Percentiles rank a stretch among this genome's conserved stretches.
phyloP scores from a whole-genome alignment of 2,888 invertebrate species.

The Ennomos quercinarius region DNA sequence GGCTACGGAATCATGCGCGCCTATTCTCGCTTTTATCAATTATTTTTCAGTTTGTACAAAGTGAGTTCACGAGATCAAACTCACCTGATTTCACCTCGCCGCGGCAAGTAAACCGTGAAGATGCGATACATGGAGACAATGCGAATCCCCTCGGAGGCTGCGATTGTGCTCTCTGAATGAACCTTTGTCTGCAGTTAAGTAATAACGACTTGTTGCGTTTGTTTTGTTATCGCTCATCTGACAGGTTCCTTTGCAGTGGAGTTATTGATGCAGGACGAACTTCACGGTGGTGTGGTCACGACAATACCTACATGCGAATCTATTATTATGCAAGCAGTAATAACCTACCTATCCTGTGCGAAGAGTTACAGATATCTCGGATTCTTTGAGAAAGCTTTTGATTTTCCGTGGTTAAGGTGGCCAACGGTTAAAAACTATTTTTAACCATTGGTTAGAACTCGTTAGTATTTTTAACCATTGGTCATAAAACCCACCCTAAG shows the following conservation, averaged over 20 bases:
- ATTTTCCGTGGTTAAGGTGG: too few species aligned
- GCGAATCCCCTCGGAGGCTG: constrained; percentile 35
- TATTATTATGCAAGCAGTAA: too few species aligned
- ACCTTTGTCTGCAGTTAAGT: constrained; percentile 39
- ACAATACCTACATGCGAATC: background rate
- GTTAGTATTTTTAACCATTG: too few species aligned
- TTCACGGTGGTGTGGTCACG: constrained; percentile 23
- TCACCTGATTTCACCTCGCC: constrained; percentile 37
- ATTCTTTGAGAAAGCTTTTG: too few species aligned
- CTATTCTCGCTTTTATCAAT: too few species aligned
- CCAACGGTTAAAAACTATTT: too few species aligned
- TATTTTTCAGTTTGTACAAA: background rate
- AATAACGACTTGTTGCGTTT: constrained; percentile 41
- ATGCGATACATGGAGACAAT: constrained; percentile 41
- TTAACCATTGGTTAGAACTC: too few species aligned
- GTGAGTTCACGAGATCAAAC: constrained; percentile 17
- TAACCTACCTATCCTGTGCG: too few species aligned
- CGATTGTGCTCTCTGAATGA: constrained; percentile 38
- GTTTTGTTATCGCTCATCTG: constrained; percentile 33
- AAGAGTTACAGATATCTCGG: too few species aligned
- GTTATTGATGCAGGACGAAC: constrained; percentile 26
- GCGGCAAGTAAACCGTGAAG: constrained; percentile 37
- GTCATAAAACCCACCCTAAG: too few species aligned
- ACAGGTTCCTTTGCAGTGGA: constrained; percentile 25
- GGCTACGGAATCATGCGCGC: too few species aligned